Evolutionary conservation across 2,888 invertebrate genomes (phyloP), one percentile per base, ranked within the genome.

Genomic region (Trissoscelio sp.): DNA sequence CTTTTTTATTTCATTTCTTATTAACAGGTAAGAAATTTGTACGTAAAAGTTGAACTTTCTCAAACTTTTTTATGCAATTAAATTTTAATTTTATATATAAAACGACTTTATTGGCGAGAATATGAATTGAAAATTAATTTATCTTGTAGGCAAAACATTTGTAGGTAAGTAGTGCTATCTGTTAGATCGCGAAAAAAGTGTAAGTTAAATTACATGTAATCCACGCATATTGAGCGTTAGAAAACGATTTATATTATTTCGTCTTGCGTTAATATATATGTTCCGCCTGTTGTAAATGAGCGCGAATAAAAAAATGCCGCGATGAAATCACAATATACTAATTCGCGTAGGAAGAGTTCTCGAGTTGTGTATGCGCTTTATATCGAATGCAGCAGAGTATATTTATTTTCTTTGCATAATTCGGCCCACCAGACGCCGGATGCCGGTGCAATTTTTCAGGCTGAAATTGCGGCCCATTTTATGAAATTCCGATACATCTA

Each of bases 391-490:
- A 77, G 16, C 77, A 55, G 14, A 73, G 72, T 77, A 11, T 69
- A 85, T 87, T 84, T 86, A 86, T 87, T 87, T 86, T 79, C 82
- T 85, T 87, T 87, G 86, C 87, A 85, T 87, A 87, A 87, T 86
- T 85, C 83, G 83, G 81, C 85, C 81, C 84, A 83, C 83, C 83
- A 85, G 84, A 85, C 83, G 81, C 82, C 81, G 83, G 83, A 83
- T 79, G 81, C 83, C 83, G 72, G 48, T 57, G 51, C 55, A 69
- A 75, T 83, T 83, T 84, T 83, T 80, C 44, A 53, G 72, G 77
- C 69, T 42, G 51, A 80, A 79, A 85, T 81, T 79, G 79, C 75
- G 81, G 57, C 78, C 80, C 75, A 85, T 79, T 85, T 86, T 80
- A 11, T n/a, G 39, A 14, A 14, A 44, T 39, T 9, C 37, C 20